phyloP scores from a whole-genome alignment of 2,888 invertebrate species.

The Teleogryllus oceanicus region DNA sequence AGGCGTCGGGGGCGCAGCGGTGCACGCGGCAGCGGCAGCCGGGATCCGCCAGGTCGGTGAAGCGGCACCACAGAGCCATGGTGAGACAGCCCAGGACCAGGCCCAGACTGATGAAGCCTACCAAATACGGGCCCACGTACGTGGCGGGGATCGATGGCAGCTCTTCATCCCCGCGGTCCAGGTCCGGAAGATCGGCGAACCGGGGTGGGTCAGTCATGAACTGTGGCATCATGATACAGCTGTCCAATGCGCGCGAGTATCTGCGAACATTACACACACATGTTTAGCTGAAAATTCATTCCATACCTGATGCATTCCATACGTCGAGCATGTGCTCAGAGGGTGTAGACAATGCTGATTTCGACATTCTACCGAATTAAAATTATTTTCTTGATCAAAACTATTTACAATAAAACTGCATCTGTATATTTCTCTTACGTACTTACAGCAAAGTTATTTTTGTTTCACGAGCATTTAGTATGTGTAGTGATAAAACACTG shows the following conservation, averaged over 20 bases:
- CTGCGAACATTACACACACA: not conserved
- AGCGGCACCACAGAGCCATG: not conserved
- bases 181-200: not conserved
- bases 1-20: not conserved
- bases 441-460: too few relatives aligned
- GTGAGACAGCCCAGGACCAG: not conserved
- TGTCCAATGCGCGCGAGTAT: not conserved
- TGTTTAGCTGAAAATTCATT: too few relatives aligned
- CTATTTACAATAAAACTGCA: too few relatives aligned
- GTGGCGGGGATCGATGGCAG: not conserved
- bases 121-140: not conserved
- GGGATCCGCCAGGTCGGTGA: not conserved
- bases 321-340: too few relatives aligned
- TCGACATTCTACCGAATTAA: too few relatives aligned
- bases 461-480: too few relatives aligned
- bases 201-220: conserved; percentile 1
- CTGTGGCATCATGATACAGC: not conserved
- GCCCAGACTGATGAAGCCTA: conserved; percentile 2
- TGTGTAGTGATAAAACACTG: too few relatives aligned
- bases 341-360: too few relatives aligned
- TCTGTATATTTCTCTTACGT: too few relatives aligned
- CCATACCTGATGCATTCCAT: too few relatives aligned
- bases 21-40: conserved; percentile 9
- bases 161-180: conserved; percentile 1
- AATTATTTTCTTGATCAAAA: too few relatives aligned